Conservation (phyloP, 2,888 invertebrate species). For the Hyppa rectilinea region DNA sequence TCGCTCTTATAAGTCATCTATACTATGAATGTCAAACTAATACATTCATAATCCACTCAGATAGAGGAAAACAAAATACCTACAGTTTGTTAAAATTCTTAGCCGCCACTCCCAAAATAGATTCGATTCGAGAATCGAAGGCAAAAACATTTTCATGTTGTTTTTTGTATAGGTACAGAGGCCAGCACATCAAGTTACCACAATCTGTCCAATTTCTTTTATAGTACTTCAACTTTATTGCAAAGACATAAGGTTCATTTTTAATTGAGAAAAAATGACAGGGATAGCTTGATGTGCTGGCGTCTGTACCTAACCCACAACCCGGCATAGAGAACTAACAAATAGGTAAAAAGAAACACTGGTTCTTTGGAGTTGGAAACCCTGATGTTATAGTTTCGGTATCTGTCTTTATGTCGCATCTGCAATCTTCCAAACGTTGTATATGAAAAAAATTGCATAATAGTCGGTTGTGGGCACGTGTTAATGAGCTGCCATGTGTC, state of each 20-base stretch:
- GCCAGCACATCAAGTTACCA: no score
- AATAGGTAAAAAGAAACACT: slow-evolving; percentile 1
- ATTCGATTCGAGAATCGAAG: slow-evolving; percentile 6
- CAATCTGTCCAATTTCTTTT: no score
- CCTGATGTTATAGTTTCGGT: not conserved
- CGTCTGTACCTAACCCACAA: not conserved
- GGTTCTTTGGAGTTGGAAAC: not conserved
- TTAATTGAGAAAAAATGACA: no score
- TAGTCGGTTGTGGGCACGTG: slow-evolving; percentile 38
- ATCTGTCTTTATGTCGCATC: not conserved
- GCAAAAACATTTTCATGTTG: slow-evolving; percentile 23
- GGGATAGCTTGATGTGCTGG: no score
- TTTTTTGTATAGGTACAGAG: no score
- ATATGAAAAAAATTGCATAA: slow-evolving; percentile 33
- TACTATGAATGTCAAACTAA: not conserved
- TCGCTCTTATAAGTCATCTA: not conserved
- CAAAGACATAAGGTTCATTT: no score
- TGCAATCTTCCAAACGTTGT: not conserved
- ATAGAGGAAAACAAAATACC: slow-evolving; percentile 5
- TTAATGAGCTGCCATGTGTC: slow-evolving; percentile 65
- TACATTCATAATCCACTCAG: not conserved
- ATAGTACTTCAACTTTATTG: no score
- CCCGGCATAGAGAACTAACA: not conserved
- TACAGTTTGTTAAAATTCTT: not conserved
- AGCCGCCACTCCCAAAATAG: slow-evolving; percentile 19